These are phyloP conservation scores for Ladona fulva DNA, from an alignment of 1,140 invertebrate genomes.

Conservation along the genomic window DNA sequence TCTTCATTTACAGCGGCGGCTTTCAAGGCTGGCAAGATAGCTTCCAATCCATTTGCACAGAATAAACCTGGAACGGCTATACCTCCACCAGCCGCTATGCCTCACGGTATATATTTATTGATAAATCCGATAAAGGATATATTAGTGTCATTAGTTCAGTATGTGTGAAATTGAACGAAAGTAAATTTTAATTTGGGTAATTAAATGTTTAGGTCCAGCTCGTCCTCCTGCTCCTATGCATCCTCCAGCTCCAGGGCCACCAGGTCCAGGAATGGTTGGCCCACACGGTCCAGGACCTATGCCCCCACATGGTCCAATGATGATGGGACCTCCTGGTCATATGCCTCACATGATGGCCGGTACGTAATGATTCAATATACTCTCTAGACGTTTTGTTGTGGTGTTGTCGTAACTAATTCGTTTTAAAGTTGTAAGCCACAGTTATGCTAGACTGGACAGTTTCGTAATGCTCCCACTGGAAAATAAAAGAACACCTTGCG, in stretches of 20 bases:
- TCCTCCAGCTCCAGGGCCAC: slow-evolving; percentile 33
- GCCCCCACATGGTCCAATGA: slow-evolving; percentile 25
- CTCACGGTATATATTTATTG: too few species aligned
- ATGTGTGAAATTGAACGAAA: too few species aligned
- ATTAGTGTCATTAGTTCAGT: slow-evolving; percentile 18
- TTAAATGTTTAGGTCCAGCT: slow-evolving; percentile 28
- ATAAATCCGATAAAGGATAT: too few species aligned
- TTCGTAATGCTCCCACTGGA: too few species aligned
- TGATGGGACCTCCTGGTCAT: slow-evolving; percentile 63
- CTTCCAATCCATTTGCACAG: slow-evolving; percentile 74
- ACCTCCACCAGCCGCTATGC: slow-evolving; percentile 56
- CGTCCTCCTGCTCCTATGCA: slow-evolving; percentile 38
- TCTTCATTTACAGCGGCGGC: slow-evolving; percentile 58
- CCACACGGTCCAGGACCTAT: slow-evolving; percentile 45
- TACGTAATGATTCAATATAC: too few species aligned
- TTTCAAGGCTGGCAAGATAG: slow-evolving; percentile 93
- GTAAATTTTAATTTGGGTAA: slow-evolving; percentile 3
- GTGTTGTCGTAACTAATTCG: too few species aligned
- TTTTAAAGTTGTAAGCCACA: too few species aligned
- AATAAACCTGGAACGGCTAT: slow-evolving; percentile 51
- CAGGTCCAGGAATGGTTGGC: slow-evolving; percentile 45
- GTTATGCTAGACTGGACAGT: too few species aligned
- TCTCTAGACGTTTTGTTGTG: too few species aligned
- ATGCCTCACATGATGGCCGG: slow-evolving; percentile 68
- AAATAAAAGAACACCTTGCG: too few species aligned